Conservation (phyloP, 2,888 invertebrate genomes). For the Protonemura montana region DNA sequence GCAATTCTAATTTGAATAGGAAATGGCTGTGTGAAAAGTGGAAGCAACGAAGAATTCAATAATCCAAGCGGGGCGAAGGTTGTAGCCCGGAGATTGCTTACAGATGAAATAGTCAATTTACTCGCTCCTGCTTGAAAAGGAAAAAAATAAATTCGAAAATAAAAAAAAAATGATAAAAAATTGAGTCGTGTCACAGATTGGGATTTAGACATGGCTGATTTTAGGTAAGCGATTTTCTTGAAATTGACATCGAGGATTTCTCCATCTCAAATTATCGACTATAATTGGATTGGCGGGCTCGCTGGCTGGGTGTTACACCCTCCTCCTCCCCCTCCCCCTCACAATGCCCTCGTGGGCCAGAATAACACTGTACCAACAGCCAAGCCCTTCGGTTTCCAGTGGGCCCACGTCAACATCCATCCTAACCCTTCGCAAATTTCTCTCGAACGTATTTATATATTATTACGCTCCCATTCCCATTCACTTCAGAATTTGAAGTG, state of each 20-base stretch:
- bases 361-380: background rate
- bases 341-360: background rate
- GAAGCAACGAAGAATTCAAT: background rate
- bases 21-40: background rate
- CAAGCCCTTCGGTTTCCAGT: background rate
- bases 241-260: background rate
- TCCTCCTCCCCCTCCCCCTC: background rate
- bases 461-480: background rate
- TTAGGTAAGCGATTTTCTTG: background rate
- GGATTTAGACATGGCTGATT: background rate
- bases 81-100: conserved; percentile 19
- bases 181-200: background rate
- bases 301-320: background rate
- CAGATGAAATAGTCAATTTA: conserved; percentile 36
- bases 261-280: background rate
- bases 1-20: background rate
- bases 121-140: background rate
- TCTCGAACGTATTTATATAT: background rate
- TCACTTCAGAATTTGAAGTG: background rate
- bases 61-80: background rate
- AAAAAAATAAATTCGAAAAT: background rate
- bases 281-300: background rate
- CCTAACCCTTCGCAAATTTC: background rate
- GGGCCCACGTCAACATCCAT: background rate
- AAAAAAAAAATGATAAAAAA: background rate